These are phyloP conservation scores for Cataglyphis cursor DNA, from an alignment of 2,888 invertebrate species.

Conservation along the genomic window DNA sequence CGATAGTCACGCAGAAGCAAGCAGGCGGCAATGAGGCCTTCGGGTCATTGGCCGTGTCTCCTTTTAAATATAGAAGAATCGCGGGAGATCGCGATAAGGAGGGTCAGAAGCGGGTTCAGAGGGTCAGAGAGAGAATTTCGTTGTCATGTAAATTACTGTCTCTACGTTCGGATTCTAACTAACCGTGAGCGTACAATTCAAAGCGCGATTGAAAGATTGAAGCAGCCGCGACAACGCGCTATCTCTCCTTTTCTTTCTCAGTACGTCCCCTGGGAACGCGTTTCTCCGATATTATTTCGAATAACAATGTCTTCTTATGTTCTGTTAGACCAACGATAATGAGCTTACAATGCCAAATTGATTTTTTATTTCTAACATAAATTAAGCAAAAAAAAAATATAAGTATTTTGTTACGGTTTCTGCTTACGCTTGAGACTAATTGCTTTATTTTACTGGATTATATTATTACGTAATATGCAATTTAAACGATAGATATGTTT, in stretches of 20 bases:
- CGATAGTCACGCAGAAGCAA: constrained; percentile 58
- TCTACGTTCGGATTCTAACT: constrained; percentile 74
- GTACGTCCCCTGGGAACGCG: constrained; percentile 30
- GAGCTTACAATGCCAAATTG: not conserved
- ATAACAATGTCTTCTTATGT: constrained; percentile 60
- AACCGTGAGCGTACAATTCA: constrained; percentile 67
- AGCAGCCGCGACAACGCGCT: constrained; percentile 33
- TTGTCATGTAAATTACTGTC: constrained; percentile 86
- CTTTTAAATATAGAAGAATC: constrained; percentile 86
- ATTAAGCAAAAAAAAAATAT: not conserved
- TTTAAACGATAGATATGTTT: not conserved
- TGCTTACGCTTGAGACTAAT: not conserved
- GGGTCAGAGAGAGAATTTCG: constrained; percentile 79
- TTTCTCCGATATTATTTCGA: constrained; percentile 58
- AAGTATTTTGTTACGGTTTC: not conserved
- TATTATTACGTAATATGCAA: not conserved
- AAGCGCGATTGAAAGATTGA: constrained; percentile 66
- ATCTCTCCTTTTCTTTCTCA: not conserved
- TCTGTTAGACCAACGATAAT: constrained; percentile 5
- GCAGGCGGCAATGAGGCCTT: constrained; percentile 54
- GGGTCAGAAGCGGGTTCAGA: constrained; percentile 81
- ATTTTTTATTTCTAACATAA: not conserved
- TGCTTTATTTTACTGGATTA: not conserved
- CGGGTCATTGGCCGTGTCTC: constrained; percentile 82
- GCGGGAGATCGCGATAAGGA: constrained; percentile 84